Base-by-base conservation (phyloP, 2,888 invertebrate genomes). In the Odontocolon sp. region DNA sequence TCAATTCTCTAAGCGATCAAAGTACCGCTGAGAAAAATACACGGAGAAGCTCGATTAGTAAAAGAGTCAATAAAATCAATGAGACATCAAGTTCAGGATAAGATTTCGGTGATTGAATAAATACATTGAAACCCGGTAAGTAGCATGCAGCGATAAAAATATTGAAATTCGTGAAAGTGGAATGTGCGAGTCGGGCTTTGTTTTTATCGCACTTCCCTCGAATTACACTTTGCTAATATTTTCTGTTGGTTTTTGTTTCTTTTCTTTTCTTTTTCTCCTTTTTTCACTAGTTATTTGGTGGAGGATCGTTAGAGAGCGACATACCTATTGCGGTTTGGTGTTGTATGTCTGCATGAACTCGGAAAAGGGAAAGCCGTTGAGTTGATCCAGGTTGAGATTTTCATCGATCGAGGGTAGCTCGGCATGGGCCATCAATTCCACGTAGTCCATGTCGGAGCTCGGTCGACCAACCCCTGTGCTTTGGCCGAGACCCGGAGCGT, bases 401-500 rank as follows among this genome's bases (percentile, higher is more conserved):
- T 90, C 90, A 64, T 90, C 90, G 77, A 90, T 89, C 61, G 87
- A 77, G 26, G 86, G 79, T 70, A 90, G 84, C 73, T 88, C 88
- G 52, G 82, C 78, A 63, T 86, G 85, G 78, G 82, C 78, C 82
- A 90, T 89, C 84, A 90, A 82, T 54, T 89, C 89, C 81, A 84
- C 85, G 86, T 90, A 90, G 83, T 90, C 90, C 89, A 90, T 86
- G 78, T 90, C 90, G 78, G 87, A 64, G 78, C 84, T 88, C 77
- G 84, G 83, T 78, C 87, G 86, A 79, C 87, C 88, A 75, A 87
- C 84, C 75, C 83, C 82, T 69, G 88, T 87, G 57, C 77, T 64
- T 81, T 90, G 90, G 86, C 89, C 84, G 83, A 87, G 88, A 85
- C 90, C 90, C 85, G 90, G 89, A 88, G 90, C 89, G 83, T 90